Conservation (phyloP, 1,140 invertebrate genomes). For the Helicoverpa zea region DNA sequence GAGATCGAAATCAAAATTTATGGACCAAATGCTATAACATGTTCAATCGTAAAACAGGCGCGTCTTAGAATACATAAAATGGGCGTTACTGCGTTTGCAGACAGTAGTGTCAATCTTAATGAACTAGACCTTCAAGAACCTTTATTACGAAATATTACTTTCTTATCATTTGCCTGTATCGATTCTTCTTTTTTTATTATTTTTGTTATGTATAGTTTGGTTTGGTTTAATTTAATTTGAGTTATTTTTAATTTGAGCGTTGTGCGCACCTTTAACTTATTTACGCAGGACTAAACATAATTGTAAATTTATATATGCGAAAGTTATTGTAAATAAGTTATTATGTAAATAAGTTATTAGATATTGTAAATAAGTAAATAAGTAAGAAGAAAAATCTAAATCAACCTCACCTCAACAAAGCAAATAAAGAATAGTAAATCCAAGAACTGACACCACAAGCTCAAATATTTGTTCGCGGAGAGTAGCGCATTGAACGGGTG, state of each 20-base stretch:
- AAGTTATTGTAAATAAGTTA: too few relatives aligned
- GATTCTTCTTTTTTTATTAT: too few relatives aligned
- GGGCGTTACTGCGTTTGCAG: constrained; percentile 1
- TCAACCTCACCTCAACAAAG: neutral
- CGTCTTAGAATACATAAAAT: constrained; percentile 56
- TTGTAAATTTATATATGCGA: too few relatives aligned
- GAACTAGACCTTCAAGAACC: neutral
- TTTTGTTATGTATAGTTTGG: too few relatives aligned
- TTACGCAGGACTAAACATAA: too few relatives aligned
- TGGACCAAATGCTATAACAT: constrained; percentile 52
- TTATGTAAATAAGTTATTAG: too few relatives aligned
- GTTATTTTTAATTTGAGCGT: too few relatives aligned
- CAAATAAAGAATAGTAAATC: neutral
- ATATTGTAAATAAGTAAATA: too few relatives aligned
- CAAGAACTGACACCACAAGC: neutral
- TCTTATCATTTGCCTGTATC: too few relatives aligned
- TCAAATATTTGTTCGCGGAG: neutral
- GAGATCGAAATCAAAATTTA: constrained; percentile 59
- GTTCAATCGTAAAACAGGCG: constrained; percentile 53
- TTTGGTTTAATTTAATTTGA: too few relatives aligned
- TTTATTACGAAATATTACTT: too few relatives aligned
- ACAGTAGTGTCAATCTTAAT: constrained; percentile 1
- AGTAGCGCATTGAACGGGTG: neutral
- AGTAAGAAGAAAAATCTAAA: neutral
- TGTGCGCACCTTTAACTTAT: too few relatives aligned